A percentile compares a stretch with the other conserved stretches of the same genome.
phyloP scores from a whole-genome alignment of 2,113 vertebrate species.

The Alouatta palliata region DNA sequence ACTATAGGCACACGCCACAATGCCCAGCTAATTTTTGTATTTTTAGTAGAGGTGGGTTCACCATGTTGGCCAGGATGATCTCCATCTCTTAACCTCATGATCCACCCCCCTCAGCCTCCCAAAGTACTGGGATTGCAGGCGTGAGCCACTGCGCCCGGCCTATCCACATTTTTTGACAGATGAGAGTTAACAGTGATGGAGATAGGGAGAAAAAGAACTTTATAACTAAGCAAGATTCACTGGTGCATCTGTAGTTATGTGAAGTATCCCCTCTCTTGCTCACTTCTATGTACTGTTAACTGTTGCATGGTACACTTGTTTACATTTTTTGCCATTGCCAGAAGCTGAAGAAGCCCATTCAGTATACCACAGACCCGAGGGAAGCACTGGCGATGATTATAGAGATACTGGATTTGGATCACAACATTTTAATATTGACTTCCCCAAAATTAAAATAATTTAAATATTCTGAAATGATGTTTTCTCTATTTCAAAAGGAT shows the following conservation, averaged over 20 bases:
- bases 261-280: accelerated
- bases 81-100: no score
- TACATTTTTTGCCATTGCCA: neutral
- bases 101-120: no score
- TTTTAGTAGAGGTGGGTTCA: no score
- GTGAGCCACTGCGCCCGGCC: no score
- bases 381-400: neutral
- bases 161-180: no score
- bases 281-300: neutral
- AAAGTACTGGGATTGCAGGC: no score
- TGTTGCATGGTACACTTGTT: neutral
- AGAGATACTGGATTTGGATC: neutral
- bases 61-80: no score
- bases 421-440: neutral
- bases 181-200: neutral
- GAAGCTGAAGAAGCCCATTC: neutral
- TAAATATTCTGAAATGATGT: neutral
- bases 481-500: neutral
- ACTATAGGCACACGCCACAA: no score
- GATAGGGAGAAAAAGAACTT: neutral
- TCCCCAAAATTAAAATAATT: neutral
- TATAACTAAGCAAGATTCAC: neutral
- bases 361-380: neutral
- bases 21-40: no score
- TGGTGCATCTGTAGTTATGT: neutral